Base-by-base conservation (phyloP, 2,113 vertebrate species). In the Madoqua kirkii region DNA sequence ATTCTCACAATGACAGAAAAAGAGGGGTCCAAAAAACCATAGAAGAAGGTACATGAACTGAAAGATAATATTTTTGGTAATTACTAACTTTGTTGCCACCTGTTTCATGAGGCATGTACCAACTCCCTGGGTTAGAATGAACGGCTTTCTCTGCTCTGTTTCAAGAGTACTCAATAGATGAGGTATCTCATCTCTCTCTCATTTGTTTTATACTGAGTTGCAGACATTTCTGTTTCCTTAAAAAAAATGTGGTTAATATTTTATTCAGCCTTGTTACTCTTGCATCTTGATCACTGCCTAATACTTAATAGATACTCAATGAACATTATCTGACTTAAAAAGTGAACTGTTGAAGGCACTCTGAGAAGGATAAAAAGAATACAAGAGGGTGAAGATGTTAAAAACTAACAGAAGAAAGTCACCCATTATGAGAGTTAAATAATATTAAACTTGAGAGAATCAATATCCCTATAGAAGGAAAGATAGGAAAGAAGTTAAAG, bases 1-100 rank as follows among this genome's bases (percentile, higher is more conserved):
- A 88, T 23, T 17, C 59, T 87, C 12, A 36, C 0, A 36, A 59
- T 81, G 52, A 19, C 36, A 57, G 3, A 16, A 74, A 33, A 79
- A 60, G 71, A 50, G 43, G 6, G n/a, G 45, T 74, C 50, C 36
- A 50, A 85, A 19, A 91, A 62, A 74, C n/a, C 29, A 7, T 10
- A 57, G 19, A 55, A 81, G 33, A 23, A 95, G 91, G 45, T 13
- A 85, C 25, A 82, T 5, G 9, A 29, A 86, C 19, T 92, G 67
- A 93, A 87, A 93, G 82, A 92, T 54, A 40, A 92, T 89, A 40
- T 62, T 93, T 40, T 88, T 60, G 16, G 59, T 87, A 91, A 97
- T 87, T 92, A 57, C 50, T 2, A 57, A 33, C 11, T n/a, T 54
- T 93, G 78, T 10, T 93, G 43, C 23, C 7, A 74, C 23, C 40